These are phyloP conservation scores for Gyps fulvus DNA, from an alignment of 2,113 vertebrate species.

Conservation along the genomic window DNA sequence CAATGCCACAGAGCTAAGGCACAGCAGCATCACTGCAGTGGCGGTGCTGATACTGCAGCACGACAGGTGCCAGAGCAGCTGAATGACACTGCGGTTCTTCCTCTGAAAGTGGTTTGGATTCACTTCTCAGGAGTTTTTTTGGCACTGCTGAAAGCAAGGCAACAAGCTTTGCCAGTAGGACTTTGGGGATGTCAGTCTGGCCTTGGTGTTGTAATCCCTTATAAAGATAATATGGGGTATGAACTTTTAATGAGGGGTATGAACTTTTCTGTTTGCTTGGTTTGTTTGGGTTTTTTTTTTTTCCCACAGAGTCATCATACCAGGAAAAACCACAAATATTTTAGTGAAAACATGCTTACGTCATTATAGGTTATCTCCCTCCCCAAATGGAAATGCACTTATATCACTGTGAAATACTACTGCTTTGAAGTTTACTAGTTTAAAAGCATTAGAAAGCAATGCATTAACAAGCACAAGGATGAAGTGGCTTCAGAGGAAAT, in stretches of 20 bases:
- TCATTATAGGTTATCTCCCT: background rate
- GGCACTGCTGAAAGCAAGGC: background rate
- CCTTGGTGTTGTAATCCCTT: background rate
- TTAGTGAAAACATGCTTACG: background rate
- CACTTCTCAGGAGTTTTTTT: background rate
- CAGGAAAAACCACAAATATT: conserved; percentile 31
- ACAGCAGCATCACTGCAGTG: rapidly evolving
- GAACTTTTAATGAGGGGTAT: background rate
- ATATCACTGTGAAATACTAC: background rate
- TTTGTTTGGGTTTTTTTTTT: background rate
- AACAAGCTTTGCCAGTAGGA: background rate
- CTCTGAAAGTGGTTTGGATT: background rate
- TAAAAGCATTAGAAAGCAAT: background rate
- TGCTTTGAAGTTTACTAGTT: background rate
- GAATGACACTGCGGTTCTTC: background rate
- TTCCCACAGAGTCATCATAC: background rate
- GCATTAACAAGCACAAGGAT: background rate
- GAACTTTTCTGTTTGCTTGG: background rate
- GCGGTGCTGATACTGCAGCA: rapidly evolving
- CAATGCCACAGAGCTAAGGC: background rate
- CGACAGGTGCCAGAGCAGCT: rapidly evolving
- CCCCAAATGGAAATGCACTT: background rate
- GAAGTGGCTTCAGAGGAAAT: background rate
- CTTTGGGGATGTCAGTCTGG: background rate
- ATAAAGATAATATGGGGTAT: background rate